These are phyloP conservation scores for Pseudochirops cupreus DNA, from an alignment of 2,797 vertebrate species.

Conservation along the genomic window DNA sequence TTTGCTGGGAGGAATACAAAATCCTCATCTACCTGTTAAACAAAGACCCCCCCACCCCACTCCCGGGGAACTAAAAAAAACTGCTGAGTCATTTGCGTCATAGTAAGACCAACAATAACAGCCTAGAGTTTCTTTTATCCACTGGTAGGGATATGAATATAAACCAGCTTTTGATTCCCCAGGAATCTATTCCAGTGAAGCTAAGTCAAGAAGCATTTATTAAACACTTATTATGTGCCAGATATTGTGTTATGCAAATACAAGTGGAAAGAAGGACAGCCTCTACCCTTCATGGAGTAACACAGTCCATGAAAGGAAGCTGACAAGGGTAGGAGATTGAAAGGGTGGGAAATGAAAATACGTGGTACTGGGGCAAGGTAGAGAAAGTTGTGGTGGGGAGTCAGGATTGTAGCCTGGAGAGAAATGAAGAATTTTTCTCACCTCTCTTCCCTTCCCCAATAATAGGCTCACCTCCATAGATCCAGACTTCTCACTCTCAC, in stretches of 20 bases:
- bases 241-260: neutral
- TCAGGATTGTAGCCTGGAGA: neutral
- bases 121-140: neutral
- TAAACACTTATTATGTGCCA: neutral
- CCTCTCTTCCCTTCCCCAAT: neutral
- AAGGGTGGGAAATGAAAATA: neutral
- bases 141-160: neutral
- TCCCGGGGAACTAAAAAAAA: neutral
- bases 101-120: neutral
- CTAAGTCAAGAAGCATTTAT: neutral
- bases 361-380: neutral
- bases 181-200: neutral
- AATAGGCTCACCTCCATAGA: neutral
- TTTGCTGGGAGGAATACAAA: neutral
- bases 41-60: neutral
- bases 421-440: neutral
- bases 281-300: neutral
- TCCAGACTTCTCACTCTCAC: neutral
- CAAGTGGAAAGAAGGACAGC: neutral
- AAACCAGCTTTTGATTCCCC: neutral
- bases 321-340: neutral
- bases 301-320: neutral
- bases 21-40: neutral
- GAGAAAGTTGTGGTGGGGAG: neutral
- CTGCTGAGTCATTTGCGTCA: neutral